Conservation (phyloP, 2,797 vertebrate genomes). For the Lagodon rhomboides region DNA sequence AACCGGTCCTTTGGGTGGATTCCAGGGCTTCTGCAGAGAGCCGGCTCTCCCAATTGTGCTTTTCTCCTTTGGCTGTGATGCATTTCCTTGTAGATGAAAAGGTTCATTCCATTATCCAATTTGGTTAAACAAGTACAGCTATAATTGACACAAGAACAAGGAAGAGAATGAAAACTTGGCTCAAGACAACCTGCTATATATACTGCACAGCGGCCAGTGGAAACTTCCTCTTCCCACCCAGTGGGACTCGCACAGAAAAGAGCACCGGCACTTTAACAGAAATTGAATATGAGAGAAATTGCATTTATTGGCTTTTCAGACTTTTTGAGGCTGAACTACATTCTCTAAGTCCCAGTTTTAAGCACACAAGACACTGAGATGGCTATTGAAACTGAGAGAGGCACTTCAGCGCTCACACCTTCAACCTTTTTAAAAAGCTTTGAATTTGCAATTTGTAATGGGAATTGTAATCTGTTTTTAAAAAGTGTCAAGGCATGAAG, state of each 20-base stretch:
- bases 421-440: conserved; percentile 29
- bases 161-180: conserved; percentile 54
- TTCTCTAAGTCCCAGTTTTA: conserved; percentile 1
- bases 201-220: background rate
- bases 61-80: conserved; percentile 58
- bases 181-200: conserved; percentile 43
- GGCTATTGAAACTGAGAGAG: conserved; percentile 26
- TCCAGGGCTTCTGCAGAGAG: conserved; percentile 7
- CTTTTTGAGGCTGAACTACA: conserved; percentile 25
- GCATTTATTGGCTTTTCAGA: conserved; percentile 43
- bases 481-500: conserved; percentile 32
- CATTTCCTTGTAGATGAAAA: conserved; percentile 59
- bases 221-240: conserved; percentile 9
- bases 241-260: background rate
- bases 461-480: conserved; percentile 45
- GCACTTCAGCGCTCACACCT: conserved; percentile 31
- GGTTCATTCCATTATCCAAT: conserved; percentile 77
- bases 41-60: conserved; percentile 25
- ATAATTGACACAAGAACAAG: conserved; percentile 63
- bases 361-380: background rate
- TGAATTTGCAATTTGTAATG: conserved; percentile 36
- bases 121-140: conserved; percentile 69
- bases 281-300: conserved; percentile 39
- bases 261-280: conserved; percentile 13
- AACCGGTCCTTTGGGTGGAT: no score